Evolutionary conservation across 2,888 invertebrate genomes (phyloP), one percentile per base, ranked within the genome.

Genomic region (Cryptocephalus moraei): DNA sequence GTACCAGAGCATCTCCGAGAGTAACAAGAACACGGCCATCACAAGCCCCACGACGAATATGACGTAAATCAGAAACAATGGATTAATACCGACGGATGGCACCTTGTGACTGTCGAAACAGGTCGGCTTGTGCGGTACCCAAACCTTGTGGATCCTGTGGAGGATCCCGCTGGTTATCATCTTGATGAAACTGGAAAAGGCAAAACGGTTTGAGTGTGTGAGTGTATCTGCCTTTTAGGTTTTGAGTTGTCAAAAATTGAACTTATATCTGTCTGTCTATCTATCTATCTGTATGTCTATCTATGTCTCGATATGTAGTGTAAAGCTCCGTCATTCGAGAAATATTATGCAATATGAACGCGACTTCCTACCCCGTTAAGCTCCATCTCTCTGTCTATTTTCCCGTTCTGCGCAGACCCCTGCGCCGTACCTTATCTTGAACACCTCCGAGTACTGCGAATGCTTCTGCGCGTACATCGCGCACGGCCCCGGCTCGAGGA

Each of bases 381-480:
- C n/a, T n/a, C n/a, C n/a, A n/a, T n/a, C n/a, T n/a, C n/a, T n/a
- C n/a, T n/a, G n/a, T n/a, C n/a, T n/a, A n/a, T n/a, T n/a, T n/a
- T n/a, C n/a, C n/a, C n/a, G n/a, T n/a, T n/a, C n/a, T n/a, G n/a
- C n/a, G n/a, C 41, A 8, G 31, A 41, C n/a, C 8, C 10, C 22
- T 41, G 2, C n/a, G 4, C 31, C 49, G 63, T 50, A 64, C 63
- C 62, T 63, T 12, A 63, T 56, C 44, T 58, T 54, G 46, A 66
- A 61, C 34, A 66, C 41, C 49, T 66, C 68, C 47, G 70, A 71
- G 48, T 61, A 65, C 42, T 62, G 58, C 1, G 62, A 59, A 34
- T 67, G 64, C 53, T 75, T 75, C 34, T 66, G 66, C 1, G 67
- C 54, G 49, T 72, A 62, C 54, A 72, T 62, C 44, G 67, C 70